These are phyloP conservation scores for Dunckerocampus dactyliophorus DNA, from an alignment of 2,113 vertebrate genomes.

Conservation along the genomic window DNA sequence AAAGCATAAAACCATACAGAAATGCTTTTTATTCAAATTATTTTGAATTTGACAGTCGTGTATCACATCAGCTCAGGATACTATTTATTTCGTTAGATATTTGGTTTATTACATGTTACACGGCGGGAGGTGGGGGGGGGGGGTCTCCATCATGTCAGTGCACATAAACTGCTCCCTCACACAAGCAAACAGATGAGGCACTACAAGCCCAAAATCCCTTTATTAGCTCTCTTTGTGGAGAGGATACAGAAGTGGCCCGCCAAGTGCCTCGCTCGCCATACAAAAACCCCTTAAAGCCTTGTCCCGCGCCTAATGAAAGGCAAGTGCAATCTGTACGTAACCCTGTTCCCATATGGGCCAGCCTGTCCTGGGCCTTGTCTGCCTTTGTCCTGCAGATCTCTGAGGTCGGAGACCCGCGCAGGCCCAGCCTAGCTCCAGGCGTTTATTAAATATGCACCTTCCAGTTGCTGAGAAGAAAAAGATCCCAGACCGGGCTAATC, in stretches of 20 bases:
- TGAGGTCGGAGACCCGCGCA: conserved; percentile 70
- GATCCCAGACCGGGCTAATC: conserved; percentile 85
- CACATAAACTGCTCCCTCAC: conserved; percentile 19
- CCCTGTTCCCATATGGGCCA: conserved; percentile 82
- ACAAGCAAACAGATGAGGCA: conserved; percentile 63
- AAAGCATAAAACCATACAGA: too few species aligned
- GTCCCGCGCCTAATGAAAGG: conserved; percentile 71
- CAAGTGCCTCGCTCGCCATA: conserved; percentile 59
- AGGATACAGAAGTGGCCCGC: conserved; percentile 59
- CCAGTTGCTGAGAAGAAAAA: conserved; percentile 81
- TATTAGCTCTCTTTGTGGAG: conserved; percentile 64
- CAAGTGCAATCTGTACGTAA: conserved; percentile 76
- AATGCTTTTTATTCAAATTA: too few species aligned
- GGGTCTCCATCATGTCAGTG: conserved; percentile 5
- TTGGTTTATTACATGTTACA: neutral
- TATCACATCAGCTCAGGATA: too few species aligned
- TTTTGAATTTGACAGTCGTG: too few species aligned
- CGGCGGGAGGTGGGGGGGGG: neutral
- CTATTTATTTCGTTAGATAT: neutral
- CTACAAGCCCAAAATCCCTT: conserved; percentile 68
- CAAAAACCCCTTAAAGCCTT: conserved; percentile 75
- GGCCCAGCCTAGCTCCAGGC: conserved; percentile 87
- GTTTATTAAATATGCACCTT: conserved; percentile 99
- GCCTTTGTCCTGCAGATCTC: conserved; percentile 84
- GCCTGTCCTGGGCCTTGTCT: conserved; percentile 78